Conservation (phyloP, 2,113 vertebrate genomes). For the Paralichthys olivaceus region DNA sequence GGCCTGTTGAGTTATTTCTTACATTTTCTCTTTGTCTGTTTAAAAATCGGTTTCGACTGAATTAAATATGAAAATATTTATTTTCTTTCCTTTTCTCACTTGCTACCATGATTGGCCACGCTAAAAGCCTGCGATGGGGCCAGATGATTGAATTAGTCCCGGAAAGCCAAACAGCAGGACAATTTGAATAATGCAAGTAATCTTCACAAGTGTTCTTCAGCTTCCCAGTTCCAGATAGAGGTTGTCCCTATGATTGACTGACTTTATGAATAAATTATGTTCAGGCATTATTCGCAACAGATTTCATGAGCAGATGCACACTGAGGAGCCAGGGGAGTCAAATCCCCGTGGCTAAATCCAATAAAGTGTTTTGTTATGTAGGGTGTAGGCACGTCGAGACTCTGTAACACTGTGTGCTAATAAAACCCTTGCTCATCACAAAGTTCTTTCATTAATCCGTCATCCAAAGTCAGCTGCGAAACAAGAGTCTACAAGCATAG, state of each 20-base stretch:
- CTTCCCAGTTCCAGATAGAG: slow-evolving; percentile 30
- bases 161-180: slow-evolving; percentile 42
- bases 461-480: neutral
- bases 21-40: neutral
- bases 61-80: neutral
- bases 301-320: slow-evolving; percentile 28
- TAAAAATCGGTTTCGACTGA: neutral
- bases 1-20: neutral
- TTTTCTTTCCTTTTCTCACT: neutral
- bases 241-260: slow-evolving; percentile 40
- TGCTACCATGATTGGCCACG: neutral
- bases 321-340: slow-evolving; percentile 5
- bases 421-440: neutral
- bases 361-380: neutral
- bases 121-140: slow-evolving; percentile 32
- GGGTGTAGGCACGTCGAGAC: neutral
- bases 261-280: slow-evolving; percentile 48
- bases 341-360: slow-evolving; percentile 4
- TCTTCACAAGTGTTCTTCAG: slow-evolving; percentile 70
- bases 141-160: slow-evolving; percentile 53
- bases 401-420: neutral
- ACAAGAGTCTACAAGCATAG: neutral
- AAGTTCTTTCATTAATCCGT: neutral
- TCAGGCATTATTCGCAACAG: slow-evolving; percentile 27
- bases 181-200: slow-evolving; percentile 66